Evolutionary conservation across 2,888 invertebrate genomes (phyloP).

Genomic region (Gryllus longicercus): DNA sequence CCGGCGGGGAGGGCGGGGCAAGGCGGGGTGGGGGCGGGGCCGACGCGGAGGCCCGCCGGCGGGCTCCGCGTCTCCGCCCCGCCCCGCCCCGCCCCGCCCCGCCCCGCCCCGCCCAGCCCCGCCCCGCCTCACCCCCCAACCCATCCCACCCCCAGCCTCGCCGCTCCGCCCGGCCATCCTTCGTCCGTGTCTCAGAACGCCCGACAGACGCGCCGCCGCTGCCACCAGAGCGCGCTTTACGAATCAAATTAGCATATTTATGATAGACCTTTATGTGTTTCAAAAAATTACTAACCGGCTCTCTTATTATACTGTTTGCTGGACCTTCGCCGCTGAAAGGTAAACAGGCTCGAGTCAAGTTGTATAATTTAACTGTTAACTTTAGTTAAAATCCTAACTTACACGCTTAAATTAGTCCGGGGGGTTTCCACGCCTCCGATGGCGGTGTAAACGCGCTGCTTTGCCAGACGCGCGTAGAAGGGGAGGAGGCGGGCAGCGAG

Average conservation of each 20-base stretch:
- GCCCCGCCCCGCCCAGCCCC: no score
- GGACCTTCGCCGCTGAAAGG: not conserved
- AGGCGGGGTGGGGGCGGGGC: no score
- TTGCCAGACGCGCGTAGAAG: no score
- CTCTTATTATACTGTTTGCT: not conserved
- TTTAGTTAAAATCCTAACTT: not conserved
- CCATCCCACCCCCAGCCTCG: no score
- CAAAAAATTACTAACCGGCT: slow-evolving; percentile 1
- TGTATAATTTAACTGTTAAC: slow-evolving; percentile 10
- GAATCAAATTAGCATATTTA: not conserved
- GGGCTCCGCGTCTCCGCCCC: no score
- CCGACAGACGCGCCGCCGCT: not conserved
- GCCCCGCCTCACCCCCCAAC: no score
- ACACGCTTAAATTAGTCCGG: not conserved
- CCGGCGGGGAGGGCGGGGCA: no score
- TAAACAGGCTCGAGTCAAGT: not conserved
- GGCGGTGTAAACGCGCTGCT: not conserved
- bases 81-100: no score
- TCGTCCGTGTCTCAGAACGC: no score
- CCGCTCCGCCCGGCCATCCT: no score
- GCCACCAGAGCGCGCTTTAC: not conserved
- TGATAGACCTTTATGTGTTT: not conserved
- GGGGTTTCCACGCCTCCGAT: not conserved
- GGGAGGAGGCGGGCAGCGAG: no score
- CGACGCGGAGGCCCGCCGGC: no score